Percentiles rank a stretch among this genome's conserved stretches.
phyloP scores from a whole-genome alignment of 2,797 vertebrate genomes.

The Pseudomugil tenellus region DNA sequence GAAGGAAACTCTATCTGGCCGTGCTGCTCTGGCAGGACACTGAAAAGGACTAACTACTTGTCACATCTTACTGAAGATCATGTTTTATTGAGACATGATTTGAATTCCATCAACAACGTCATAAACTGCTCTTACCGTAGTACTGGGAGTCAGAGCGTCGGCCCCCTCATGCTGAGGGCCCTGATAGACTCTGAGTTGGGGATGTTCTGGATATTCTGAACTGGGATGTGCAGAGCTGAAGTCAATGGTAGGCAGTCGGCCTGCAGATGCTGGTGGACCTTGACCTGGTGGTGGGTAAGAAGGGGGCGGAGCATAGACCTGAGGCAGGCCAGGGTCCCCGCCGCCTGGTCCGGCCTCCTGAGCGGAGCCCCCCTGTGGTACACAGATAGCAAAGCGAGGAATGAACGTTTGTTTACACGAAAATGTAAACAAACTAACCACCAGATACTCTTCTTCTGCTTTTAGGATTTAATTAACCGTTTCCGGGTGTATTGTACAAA shows the following conservation, averaged over 20 bases:
- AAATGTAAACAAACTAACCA: constrained; percentile 35
- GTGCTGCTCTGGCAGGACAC: constrained; percentile 45
- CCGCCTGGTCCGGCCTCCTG: constrained; percentile 81
- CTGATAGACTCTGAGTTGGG: constrained; percentile 84
- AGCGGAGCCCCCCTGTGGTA: constrained; percentile 75
- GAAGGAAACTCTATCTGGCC: constrained; percentile 63
- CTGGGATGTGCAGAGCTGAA: constrained; percentile 75
- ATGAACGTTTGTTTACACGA: constrained; percentile 13
- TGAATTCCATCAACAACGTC: constrained; percentile 15
- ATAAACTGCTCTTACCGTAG: constrained; percentile 73
- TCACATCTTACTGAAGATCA: constrained; percentile 39
- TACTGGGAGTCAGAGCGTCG: constrained; percentile 69
- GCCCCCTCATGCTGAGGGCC: constrained; percentile 79
- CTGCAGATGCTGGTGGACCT: constrained; percentile 70
- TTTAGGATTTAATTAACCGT: not conserved
- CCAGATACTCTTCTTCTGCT: constrained; percentile 7
- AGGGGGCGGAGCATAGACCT: constrained; percentile 84
- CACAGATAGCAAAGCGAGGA: not conserved
- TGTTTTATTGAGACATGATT: constrained; percentile 27
- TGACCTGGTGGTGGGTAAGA: constrained; percentile 83
- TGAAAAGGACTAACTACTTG: constrained; percentile 44
- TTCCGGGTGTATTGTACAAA: not conserved
- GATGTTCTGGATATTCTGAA: constrained; percentile 82
- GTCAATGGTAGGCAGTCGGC: constrained; percentile 80
- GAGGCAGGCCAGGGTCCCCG: constrained; percentile 79